phyloP scores from a whole-genome alignment of 2,888 invertebrate species.

The Eupithecia abbreviata region DNA sequence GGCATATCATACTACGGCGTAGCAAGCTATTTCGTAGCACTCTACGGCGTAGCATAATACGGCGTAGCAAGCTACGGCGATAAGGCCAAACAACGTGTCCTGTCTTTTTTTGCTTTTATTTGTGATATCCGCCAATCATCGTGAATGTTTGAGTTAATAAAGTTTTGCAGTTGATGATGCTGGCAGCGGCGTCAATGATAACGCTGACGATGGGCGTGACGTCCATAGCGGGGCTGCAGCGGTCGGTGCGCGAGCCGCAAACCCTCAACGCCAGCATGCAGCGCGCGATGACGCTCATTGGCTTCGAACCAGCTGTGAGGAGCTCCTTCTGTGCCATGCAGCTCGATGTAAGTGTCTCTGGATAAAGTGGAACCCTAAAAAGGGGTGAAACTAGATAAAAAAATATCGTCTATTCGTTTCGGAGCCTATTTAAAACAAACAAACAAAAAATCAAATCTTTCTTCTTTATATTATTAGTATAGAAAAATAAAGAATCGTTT shows the following conservation, averaged over 20 bases:
- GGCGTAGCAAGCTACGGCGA: background rate
- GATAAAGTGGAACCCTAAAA: no score
- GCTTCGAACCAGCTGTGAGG: conserved; percentile 62
- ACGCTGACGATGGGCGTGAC: conserved; percentile 66
- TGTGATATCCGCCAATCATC: background rate
- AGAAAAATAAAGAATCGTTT: no score
- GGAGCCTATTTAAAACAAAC: no score
- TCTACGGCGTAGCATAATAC: background rate
- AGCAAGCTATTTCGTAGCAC: background rate
- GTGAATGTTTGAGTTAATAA: background rate
- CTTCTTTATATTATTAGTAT: no score
- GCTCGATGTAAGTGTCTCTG: conserved; percentile 59
- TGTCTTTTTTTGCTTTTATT: background rate
- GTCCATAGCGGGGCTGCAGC: conserved; percentile 61
- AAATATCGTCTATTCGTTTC: no score
- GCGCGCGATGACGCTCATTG: conserved; percentile 62
- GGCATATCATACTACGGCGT: background rate
- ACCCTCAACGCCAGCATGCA: conserved; percentile 70
- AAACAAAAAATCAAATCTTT: no score
- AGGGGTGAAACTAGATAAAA: no score
- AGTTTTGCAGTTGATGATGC: conserved; percentile 58
- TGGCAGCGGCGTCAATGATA: conserved; percentile 67
- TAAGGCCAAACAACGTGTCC: no score
- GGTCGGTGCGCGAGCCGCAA: conserved; percentile 63
- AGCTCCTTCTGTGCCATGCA: conserved; percentile 75